phyloP scores from a whole-genome alignment of 2,113 vertebrate species.

The Passer montanus region DNA sequence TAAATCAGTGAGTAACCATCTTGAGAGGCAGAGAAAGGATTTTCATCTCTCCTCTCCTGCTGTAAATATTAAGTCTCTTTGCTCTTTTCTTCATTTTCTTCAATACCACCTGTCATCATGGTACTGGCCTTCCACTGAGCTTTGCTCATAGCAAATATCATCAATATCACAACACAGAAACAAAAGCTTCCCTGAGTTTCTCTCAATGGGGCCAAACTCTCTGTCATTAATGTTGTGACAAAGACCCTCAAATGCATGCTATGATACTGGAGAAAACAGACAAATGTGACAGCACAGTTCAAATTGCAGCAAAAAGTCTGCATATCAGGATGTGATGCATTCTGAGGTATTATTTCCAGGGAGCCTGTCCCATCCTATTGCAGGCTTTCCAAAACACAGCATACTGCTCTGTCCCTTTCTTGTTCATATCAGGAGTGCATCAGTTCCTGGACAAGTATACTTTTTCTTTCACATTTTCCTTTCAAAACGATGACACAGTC shows the following conservation, averaged over 20 bases:
- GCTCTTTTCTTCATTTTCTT: not conserved
- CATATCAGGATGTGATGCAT: not conserved
- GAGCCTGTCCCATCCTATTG: not conserved
- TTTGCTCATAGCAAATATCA: not conserved
- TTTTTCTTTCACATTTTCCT: not conserved
- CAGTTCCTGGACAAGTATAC: not conserved
- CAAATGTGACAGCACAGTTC: fast-evolving
- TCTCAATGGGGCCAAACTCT: not conserved
- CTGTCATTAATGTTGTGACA: not conserved
- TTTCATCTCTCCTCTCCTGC: not conserved
- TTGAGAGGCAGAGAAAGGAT: not conserved
- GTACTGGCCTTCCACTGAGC: not conserved
- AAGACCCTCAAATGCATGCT: not conserved
- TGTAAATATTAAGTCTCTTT: not conserved
- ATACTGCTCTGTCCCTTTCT: not conserved
- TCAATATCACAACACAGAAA: not conserved
- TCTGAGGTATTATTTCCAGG: not conserved
- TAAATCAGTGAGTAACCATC: not conserved
- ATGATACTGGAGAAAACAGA: not conserved
- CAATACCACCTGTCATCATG: not conserved
- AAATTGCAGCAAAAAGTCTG: not conserved
- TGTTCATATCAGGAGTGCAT: not conserved
- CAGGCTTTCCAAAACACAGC: not conserved
- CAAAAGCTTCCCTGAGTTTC: not conserved
- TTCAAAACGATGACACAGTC: not conserved